phyloP scores from a whole-genome alignment of 1,140 invertebrate species.

The Ceratina australensis region DNA sequence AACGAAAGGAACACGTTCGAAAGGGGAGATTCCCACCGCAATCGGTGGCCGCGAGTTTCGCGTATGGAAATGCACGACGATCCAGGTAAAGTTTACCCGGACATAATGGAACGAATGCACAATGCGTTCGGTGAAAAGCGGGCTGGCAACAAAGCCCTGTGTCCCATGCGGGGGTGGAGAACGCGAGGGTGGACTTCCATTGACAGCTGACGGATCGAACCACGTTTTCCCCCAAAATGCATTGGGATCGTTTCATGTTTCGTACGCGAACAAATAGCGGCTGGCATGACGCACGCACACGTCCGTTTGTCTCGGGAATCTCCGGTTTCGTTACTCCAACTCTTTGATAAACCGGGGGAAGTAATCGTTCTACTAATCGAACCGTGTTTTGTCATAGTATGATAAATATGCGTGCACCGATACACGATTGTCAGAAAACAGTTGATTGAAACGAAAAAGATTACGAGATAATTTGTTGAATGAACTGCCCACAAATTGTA shows the following conservation, averaged over 20 bases:
- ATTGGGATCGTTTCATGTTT: slow-evolving; percentile 34
- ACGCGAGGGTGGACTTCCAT: slow-evolving; percentile 56
- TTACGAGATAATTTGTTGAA: no score
- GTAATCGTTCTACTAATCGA: neutral
- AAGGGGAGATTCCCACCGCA: slow-evolving; percentile 23
- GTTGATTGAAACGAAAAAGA: no score
- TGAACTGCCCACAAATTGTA: no score
- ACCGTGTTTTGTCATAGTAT: neutral
- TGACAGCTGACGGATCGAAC: slow-evolving; percentile 69
- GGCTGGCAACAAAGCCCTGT: slow-evolving; percentile 31
- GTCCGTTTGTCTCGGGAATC: slow-evolving; percentile 39
- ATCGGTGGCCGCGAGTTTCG: slow-evolving; percentile 22
- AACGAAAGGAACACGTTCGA: slow-evolving; percentile 32
- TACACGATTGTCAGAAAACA: no score
- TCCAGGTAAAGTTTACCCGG: slow-evolving; percentile 35
- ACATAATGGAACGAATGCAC: slow-evolving; percentile 39
- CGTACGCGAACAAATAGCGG: slow-evolving; percentile 30
- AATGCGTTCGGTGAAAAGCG: slow-evolving; percentile 11
- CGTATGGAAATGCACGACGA: slow-evolving; percentile 24
- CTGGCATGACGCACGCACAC: slow-evolving; percentile 44
- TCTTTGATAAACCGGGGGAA: slow-evolving; percentile 1
- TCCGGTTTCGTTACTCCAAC: slow-evolving; percentile 31
- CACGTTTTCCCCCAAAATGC: slow-evolving; percentile 49
- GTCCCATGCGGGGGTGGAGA: slow-evolving; percentile 65
- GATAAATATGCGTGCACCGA: neutral